A percentile compares a stretch with the other conserved stretches of the same genome.
phyloP scores from a whole-genome alignment of 2,888 invertebrate genomes.

The Gisinianus flammeolus region DNA sequence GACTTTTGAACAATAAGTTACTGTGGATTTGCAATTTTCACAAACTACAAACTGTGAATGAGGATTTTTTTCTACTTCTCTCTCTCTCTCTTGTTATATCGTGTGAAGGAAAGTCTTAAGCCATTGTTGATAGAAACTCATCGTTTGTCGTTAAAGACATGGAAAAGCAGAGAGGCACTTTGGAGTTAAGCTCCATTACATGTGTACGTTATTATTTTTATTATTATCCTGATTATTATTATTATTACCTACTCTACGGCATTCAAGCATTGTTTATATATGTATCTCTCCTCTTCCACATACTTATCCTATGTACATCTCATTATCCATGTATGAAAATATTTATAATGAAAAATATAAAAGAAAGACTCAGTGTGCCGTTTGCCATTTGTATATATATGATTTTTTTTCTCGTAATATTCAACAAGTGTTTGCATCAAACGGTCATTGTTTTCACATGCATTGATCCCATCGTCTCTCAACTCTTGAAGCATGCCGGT shows the following conservation, averaged over 20 bases:
- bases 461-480: neutral
- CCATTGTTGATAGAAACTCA: slow-evolving; percentile 5
- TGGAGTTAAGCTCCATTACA: too few species aligned
- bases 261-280: neutral
- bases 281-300: neutral
- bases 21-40: slow-evolving; percentile 5
- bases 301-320: neutral
- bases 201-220: neutral
- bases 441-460: neutral
- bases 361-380: neutral
- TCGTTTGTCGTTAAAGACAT: neutral
- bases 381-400: neutral
- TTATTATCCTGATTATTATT: too few species aligned
- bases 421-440: too few species aligned
- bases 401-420: neutral
- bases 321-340: neutral
- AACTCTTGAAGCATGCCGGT: neutral
- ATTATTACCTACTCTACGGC: neutral
- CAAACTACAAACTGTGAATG: slow-evolving; percentile 7
- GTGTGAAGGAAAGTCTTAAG: slow-evolving; percentile 24
- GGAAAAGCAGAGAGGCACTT: neutral
- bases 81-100: neutral
- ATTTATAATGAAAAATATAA: neutral
- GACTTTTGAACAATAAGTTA: slow-evolving; percentile 22
- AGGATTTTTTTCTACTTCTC: neutral